Evolutionary conservation across 2,797 vertebrate genomes (phyloP).

Genomic region (Falco rusticolus): DNA sequence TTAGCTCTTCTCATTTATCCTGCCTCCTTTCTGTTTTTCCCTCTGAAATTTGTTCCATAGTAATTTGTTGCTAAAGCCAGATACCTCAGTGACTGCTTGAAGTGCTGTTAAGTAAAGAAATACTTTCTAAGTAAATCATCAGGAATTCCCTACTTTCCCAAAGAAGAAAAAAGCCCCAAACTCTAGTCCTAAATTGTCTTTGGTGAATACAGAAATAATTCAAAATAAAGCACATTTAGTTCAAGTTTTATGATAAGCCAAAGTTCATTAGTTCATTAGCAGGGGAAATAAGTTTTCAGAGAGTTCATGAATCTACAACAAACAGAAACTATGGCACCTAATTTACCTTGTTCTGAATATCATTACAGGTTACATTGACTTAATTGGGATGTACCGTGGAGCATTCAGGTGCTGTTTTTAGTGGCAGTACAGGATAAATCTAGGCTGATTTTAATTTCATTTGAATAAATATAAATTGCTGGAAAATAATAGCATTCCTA

Average conservation of each 20-base stretch:
- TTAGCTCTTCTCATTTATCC: constrained; percentile 5
- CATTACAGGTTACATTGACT: constrained; percentile 33
- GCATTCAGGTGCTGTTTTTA: background rate
- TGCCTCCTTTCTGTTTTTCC: background rate
- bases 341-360: constrained; percentile 55
- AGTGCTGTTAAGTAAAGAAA: background rate
- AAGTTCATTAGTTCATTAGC: constrained; percentile 56
- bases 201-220: constrained; percentile 54
- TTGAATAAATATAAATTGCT: background rate
- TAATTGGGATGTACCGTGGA: background rate
- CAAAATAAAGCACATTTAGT: constrained; percentile 38
- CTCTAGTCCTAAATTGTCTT: constrained; percentile 22
- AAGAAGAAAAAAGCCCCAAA: background rate
- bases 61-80: constrained; percentile 1
- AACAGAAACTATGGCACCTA: constrained; percentile 29
- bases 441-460: background rate
- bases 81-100: background rate
- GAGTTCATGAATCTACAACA: constrained; percentile 49
- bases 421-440: background rate
- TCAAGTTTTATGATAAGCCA: constrained; percentile 49
- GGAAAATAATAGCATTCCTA: background rate
- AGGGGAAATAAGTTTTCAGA: constrained; percentile 58
- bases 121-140: constrained; percentile 11
- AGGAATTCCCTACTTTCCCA: background rate
- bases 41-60: background rate